Percentiles rank a stretch among this genome's conserved stretches.
Evolutionary conservation across 2,113 vertebrate genomes (phyloP).

Genomic region (Suncus etruscus): DNA sequence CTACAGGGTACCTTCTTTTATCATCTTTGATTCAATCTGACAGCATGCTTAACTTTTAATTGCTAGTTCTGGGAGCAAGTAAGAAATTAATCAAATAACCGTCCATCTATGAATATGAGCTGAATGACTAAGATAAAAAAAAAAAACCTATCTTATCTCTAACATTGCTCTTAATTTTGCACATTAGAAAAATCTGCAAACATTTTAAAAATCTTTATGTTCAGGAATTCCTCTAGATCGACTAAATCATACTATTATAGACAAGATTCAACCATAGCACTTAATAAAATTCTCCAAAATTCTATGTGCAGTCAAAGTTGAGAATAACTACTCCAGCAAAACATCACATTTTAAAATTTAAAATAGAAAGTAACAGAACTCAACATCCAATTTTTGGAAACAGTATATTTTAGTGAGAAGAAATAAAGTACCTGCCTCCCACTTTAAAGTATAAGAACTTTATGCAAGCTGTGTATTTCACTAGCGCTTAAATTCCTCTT

Average conservation of each 20-base stretch:
- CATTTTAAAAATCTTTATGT: slow-evolving; percentile 10
- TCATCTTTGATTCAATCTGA: slow-evolving; percentile 22
- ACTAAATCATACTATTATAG: not conserved
- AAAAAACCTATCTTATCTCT: not conserved
- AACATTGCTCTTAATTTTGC: slow-evolving; percentile 11
- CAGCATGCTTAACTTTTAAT: not conserved
- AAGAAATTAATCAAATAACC: not conserved
- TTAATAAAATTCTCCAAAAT: slow-evolving; percentile 22
- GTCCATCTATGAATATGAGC: not conserved
- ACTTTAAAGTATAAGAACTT: not conserved
- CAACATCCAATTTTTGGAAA: not conserved
- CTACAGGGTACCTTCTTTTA: not conserved
- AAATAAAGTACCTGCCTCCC: not conserved
- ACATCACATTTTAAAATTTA: not conserved
- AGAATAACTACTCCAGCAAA: not conserved
- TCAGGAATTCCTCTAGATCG: not conserved
- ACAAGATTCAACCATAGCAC: not conserved
- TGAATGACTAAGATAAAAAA: not conserved
- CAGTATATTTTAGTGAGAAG: not conserved
- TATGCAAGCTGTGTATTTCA: not conserved
- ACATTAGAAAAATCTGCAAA: slow-evolving; percentile 24
- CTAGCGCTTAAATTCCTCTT: not conserved
- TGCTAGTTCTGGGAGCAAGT: not conserved
- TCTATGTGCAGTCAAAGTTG: not conserved
- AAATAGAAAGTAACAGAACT: not conserved